These are phyloP conservation scores for Caerostris extrusa DNA, from an alignment of 1,140 invertebrate species.

Conservation along the genomic window DNA sequence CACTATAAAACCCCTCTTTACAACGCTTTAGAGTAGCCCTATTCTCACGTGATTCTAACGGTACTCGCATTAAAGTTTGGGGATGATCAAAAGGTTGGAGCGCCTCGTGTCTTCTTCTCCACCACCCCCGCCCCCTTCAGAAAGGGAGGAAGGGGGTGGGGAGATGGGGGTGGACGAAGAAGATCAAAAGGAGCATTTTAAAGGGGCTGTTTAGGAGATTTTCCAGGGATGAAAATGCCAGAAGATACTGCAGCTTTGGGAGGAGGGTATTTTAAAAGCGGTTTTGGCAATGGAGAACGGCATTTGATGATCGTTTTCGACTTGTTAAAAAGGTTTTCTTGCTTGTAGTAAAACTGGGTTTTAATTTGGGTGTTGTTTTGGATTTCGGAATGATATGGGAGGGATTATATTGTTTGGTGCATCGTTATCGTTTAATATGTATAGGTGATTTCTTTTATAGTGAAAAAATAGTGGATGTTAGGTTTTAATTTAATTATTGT, in stretches of 20 bases:
- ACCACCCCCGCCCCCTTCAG: neutral
- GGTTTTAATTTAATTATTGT: too few species aligned
- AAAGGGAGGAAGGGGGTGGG: neutral
- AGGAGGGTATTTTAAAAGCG: neutral
- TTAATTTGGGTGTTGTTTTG: too few species aligned
- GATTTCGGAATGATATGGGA: too few species aligned
- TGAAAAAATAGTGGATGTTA: too few species aligned
- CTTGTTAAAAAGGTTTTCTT: too few species aligned
- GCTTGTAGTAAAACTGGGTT: too few species aligned
- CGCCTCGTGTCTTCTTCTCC: neutral
- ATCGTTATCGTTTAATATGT: too few species aligned
- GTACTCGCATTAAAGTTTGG: conserved; percentile 48
- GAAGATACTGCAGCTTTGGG: neutral
- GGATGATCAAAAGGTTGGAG: conserved; percentile 9
- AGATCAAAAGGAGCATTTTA: conserved; percentile 11
- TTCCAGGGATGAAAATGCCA: conserved; percentile 1
- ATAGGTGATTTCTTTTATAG: too few species aligned
- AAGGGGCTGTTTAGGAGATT: conserved; percentile 47
- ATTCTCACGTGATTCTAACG: conserved; percentile 54
- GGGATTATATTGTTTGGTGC: too few species aligned
- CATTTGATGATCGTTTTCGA: too few species aligned
- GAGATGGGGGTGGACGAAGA: neutral
- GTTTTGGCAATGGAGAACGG: neutral
- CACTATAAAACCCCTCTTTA: conserved; percentile 68
- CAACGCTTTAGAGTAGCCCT: conserved; percentile 63